Percentiles rank a stretch among this genome's conserved stretches.
phyloP scores from a whole-genome alignment of 1,140 invertebrate genomes.

The Cydia strobilella region DNA sequence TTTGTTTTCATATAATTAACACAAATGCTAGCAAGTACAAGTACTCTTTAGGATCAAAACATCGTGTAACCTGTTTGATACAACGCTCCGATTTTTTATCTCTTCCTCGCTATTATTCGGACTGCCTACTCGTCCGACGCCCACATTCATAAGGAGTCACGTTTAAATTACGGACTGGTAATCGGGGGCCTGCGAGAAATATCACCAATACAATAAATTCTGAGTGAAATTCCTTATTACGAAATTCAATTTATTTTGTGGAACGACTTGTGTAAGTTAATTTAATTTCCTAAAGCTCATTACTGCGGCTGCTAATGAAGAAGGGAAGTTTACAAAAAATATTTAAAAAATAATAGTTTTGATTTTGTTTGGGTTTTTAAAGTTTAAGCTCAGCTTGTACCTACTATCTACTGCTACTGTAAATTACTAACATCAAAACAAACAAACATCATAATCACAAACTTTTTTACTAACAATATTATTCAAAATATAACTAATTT shows the following conservation, averaged over 20 bases:
- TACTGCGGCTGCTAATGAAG: neutral
- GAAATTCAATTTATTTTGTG: slow-evolving; percentile 7
- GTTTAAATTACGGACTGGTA: slow-evolving; percentile 6
- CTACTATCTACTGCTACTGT: too few relatives aligned
- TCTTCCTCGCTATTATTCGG: slow-evolving; percentile 24
- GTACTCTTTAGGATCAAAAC: slow-evolving; percentile 30
- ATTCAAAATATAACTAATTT: too few relatives aligned
- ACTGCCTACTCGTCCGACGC: slow-evolving; percentile 25
- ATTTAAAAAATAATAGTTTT: too few relatives aligned
- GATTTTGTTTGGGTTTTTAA: too few relatives aligned
- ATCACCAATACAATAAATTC: slow-evolving; percentile 11
- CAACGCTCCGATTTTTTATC: slow-evolving; percentile 25
- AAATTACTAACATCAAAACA: too few relatives aligned
- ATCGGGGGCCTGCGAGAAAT: slow-evolving; percentile 7
- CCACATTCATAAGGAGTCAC: slow-evolving; percentile 27
- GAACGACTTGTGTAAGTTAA: neutral
- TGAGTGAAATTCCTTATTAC: slow-evolving; percentile 17
- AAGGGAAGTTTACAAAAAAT: neutral
- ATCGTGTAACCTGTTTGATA: slow-evolving; percentile 20
- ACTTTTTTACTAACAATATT: too few relatives aligned
- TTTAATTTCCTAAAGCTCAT: neutral
- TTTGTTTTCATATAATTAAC: neutral
- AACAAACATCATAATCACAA: too few relatives aligned
- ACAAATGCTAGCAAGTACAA: slow-evolving; percentile 8
- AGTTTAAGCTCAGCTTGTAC: too few relatives aligned